Conservation (phyloP, 2,888 invertebrate species). For the Chloroclystis v-ata region DNA sequence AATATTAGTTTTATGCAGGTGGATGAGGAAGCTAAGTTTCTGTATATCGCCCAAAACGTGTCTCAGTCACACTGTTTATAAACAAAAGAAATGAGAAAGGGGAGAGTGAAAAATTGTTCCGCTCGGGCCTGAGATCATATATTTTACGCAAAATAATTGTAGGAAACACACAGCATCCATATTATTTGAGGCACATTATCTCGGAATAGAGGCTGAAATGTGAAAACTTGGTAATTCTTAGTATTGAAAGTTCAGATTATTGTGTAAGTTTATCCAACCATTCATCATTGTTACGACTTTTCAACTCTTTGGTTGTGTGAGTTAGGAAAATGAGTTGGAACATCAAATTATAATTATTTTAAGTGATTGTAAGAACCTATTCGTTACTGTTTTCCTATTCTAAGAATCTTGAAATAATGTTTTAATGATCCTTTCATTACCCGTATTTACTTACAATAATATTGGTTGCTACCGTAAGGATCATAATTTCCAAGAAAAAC, state of each 20-base stretch:
- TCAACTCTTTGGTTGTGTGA: neutral
- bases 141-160: conserved; percentile 41
- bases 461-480: too few species aligned
- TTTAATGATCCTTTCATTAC: too few species aligned
- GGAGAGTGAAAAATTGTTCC: conserved; percentile 37
- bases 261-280: conserved; percentile 4
- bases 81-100: conserved; percentile 33
- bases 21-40: neutral
- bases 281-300: conserved; percentile 3
- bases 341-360: neutral
- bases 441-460: too few species aligned
- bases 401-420: too few species aligned
- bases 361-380: neutral
- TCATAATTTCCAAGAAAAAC: too few species aligned
- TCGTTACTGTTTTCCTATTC: too few species aligned
- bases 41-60: neutral
- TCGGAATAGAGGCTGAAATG: conserved; percentile 7
- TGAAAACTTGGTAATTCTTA: conserved; percentile 4
- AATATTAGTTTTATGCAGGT: too few species aligned
- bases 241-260: conserved; percentile 2
- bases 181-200: conserved; percentile 25
- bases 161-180: conserved; percentile 31
- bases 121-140: conserved; percentile 32
- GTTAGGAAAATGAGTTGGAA: neutral
- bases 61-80: conserved; percentile 29